phyloP scores from a whole-genome alignment of 1,140 invertebrate species.

The Ostrea edulis region DNA sequence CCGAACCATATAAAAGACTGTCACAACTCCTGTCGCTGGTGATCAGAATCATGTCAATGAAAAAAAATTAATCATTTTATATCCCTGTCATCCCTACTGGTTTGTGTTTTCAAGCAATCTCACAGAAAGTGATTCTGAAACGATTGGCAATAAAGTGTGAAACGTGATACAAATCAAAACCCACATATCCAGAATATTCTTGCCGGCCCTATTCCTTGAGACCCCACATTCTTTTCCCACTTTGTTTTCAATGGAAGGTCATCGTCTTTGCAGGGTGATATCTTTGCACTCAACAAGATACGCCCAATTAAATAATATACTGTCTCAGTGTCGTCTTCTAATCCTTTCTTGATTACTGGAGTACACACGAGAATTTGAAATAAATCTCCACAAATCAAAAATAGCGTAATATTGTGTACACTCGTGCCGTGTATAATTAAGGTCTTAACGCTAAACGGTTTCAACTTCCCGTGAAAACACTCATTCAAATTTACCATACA shows the following conservation, averaged over 20 bases:
- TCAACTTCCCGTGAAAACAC: neutral
- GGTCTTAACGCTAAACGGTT: constrained; percentile 17
- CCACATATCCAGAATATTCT: neutral
- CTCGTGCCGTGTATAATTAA: neutral
- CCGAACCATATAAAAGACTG: constrained; percentile 34
- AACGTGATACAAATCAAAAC: constrained; percentile 26
- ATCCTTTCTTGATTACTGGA: constrained; percentile 6
- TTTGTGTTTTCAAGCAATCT: constrained; percentile 26
- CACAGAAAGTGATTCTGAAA: constrained; percentile 29
- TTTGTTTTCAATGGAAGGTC: neutral
- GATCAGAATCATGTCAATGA: constrained; percentile 25
- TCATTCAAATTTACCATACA: neutral
- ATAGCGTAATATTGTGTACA: constrained; percentile 1
- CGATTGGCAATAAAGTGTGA: neutral
- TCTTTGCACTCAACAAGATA: constrained; percentile 23
- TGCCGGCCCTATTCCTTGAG: neutral
- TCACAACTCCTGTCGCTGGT: neutral
- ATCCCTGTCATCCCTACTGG: neutral
- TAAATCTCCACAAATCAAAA: constrained; percentile 36
- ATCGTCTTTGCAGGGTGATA: constrained; percentile 17
- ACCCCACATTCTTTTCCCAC: constrained; percentile 2
- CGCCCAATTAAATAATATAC: constrained; percentile 37
- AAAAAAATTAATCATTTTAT: constrained; percentile 38
- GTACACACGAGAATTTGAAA: constrained; percentile 31
- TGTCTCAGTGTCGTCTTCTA: neutral